Evolutionary conservation across 2,888 invertebrate species (phyloP), one percentile per base, ranked within the genome.

Genomic region (Cephus pulcher): DNA sequence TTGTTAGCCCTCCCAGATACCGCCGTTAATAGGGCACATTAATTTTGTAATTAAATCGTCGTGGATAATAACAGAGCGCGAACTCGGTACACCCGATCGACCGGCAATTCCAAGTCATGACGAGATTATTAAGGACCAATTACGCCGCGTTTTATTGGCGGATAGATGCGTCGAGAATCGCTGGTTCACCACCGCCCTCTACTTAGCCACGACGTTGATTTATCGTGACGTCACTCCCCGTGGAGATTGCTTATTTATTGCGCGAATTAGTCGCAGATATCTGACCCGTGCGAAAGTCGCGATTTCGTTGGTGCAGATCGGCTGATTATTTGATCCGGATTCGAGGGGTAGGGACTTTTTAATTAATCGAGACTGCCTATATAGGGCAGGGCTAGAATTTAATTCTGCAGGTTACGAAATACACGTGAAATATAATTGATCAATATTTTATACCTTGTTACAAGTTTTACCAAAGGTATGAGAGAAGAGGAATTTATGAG

Each of bases 11-110:
- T 34, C 71, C 71, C 71, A 33, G 34, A 71, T 32, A 34, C 71
- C 71, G 78, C 80, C 78, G 79, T 88, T 88, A 88, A 90, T 88
- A 83, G 86, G 85, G 82, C 86, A 86, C 86, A 90, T 89, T 89
- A 90, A 90, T 91, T 90, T 90, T 86, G 89, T 89, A 91, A 91
- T 91, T 91, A 91, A 90, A 91, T 91, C 90, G 87, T 89, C 88
- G 88, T 84, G 84, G 84, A 84, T 90, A 91, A 91, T 91, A 91
- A 90, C 89, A 90, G 88, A 88, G 88, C 84, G 81, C 82, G 79
- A 73, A 81, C 80, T 78, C 79, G 84, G 76, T 56, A 56, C 56
- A 56, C 82, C 77, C 85, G 87, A 88, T 89, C 86, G 86, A 83
- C 79, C 85, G 85, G 88, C 86, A 88, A 89, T 90, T 87, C 87